Evolutionary conservation across 1,140 invertebrate genomes (phyloP), one percentile per base, ranked within the genome.

Genomic region (Aphaenogaster floridana): DNA sequence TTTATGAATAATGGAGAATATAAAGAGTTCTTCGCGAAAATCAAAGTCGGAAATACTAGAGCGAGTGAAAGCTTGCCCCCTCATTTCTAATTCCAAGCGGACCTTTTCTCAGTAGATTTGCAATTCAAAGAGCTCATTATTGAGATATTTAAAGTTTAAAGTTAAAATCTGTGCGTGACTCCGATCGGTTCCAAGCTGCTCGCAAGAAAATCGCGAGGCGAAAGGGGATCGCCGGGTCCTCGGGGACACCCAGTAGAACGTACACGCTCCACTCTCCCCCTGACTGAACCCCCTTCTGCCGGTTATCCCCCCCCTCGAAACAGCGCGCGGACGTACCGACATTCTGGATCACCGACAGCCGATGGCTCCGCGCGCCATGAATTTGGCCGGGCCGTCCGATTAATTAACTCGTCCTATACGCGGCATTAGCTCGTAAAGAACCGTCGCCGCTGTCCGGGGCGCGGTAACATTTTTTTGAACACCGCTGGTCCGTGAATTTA

Each of bases 371-470:
- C 90, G 88, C 90, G 88, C 89, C 92, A 92, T 94, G 93, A 94
- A 94, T 94, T 93, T 91, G 87, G 80, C 93, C 90, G 89, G 85
- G 89, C 87, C 91, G 88, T 92, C 91, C 81, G 91, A 91, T 94
- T 93, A 93, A 94, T 94, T 94, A 94, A 89, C 34, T 88, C 91
- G 91, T 84, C 17, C 69, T 84, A 61, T 84, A 76, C 91, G 89
- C 90, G 88, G 86, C 88, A 90, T 90, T 91, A 93, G 92, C 91
- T 91, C 90, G 90, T 90, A 88, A 88, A 86, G 76, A 79, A 79
- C 76, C 74, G 45, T 42, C 69, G 45, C 83, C 42, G 39, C 57
- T 69, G 78, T 80, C 78, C 85, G 52, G 39, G 28, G 42, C 42
- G 80, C 39, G 68, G 54, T 48, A 74, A 83, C 80, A 83, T 83